Conservation (phyloP, 2,113 vertebrate genomes). For the Protomyctophum bolini region DNA sequence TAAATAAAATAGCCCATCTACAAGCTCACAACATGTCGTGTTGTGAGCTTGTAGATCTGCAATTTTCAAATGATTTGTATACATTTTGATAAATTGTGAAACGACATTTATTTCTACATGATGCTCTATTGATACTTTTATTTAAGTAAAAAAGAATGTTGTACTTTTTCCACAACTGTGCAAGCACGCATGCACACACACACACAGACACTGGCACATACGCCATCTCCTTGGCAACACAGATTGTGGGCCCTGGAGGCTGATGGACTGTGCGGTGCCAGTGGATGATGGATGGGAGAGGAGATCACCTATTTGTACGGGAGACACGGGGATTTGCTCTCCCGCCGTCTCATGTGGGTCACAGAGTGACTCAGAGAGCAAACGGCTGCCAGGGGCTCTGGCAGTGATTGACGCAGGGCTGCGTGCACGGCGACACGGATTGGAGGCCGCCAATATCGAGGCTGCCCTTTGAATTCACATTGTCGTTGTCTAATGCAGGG, state of each 20-base stretch:
- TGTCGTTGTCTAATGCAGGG: too few species aligned
- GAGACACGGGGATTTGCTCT: constrained; percentile 54
- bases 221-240: constrained; percentile 37
- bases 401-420: constrained; percentile 1
- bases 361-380: constrained; percentile 12
- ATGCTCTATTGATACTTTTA: too few species aligned
- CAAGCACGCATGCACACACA: neutral
- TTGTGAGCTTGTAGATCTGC: too few species aligned
- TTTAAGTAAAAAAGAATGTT: too few species aligned
- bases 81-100: too few species aligned
- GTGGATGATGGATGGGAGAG: constrained; percentile 66
- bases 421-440: too few species aligned
- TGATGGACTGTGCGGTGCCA: constrained; percentile 31
- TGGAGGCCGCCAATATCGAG: too few species aligned
- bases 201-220: neutral
- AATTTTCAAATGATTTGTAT: too few species aligned
- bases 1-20: too few species aligned
- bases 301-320: constrained; percentile 70
- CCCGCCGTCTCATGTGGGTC: constrained; percentile 41
- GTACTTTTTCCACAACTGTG: neutral
- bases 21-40: too few species aligned
- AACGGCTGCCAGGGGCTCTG: neutral
- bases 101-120: too few species aligned
- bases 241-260: constrained; percentile 13
- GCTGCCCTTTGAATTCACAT: too few species aligned